Conservation (phyloP, 2,113 vertebrate species). For the Trinectes maculatus region DNA sequence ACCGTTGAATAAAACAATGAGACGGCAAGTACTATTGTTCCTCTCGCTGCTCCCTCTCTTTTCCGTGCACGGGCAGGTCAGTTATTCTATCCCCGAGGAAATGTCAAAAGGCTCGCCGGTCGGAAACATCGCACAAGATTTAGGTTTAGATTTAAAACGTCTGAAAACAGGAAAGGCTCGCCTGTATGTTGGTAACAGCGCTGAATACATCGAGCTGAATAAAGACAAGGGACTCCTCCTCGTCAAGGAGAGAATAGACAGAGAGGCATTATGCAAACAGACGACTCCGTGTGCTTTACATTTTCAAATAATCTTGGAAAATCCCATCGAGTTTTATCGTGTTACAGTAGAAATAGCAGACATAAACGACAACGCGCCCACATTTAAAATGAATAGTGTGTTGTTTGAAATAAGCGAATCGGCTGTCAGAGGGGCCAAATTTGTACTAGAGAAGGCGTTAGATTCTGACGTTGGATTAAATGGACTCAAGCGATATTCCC, state of each 20-base stretch:
- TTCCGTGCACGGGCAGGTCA: conserved; percentile 48
- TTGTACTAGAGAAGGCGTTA: conserved; percentile 71
- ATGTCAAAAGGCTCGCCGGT: conserved; percentile 35
- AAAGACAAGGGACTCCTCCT: no score
- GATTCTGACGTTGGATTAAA: conserved; percentile 83
- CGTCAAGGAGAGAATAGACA: no score
- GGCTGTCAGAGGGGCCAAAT: conserved; percentile 69
- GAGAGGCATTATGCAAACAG: no score
- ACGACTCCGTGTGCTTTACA: no score
- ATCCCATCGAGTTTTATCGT: conserved; percentile 81
- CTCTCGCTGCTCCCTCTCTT: conserved; percentile 1
- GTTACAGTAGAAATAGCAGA: conserved; percentile 79
- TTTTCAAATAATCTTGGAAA: no score
- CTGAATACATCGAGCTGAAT: conserved; percentile 46
- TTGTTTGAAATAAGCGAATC: conserved; percentile 82
- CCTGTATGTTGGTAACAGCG: conserved; percentile 52
- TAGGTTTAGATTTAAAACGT: conserved; percentile 69
- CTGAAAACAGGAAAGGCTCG: conserved; percentile 69
- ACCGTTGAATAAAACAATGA: conserved; percentile 25
- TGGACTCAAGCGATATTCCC: conserved; percentile 71
- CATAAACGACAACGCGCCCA: conserved; percentile 83
- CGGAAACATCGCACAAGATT: conserved; percentile 71
- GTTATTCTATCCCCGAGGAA: conserved; percentile 38
- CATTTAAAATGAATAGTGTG: conserved; percentile 70
- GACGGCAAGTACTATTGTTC: no score